These are phyloP conservation scores for Channallabes apus DNA, from an alignment of 2,797 vertebrate species.

Conservation along the genomic window DNA sequence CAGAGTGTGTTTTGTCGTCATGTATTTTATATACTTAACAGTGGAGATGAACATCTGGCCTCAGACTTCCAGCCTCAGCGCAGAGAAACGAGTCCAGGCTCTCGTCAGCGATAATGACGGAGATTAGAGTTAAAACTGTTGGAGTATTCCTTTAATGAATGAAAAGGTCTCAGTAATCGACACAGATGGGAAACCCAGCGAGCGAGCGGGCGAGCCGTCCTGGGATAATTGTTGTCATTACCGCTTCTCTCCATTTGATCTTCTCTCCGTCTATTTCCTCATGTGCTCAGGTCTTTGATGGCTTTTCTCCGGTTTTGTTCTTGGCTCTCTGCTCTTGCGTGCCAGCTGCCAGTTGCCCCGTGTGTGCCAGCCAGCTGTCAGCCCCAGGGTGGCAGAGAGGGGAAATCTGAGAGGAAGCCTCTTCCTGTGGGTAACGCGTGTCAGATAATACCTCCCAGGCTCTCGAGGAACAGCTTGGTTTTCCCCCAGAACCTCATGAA, in stretches of 20 bases:
- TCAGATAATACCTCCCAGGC: conserved; percentile 40
- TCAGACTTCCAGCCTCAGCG: not conserved
- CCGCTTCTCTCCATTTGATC: conserved; percentile 23
- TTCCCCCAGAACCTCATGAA: conserved; percentile 30
- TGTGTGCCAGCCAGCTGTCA: conserved; percentile 53
- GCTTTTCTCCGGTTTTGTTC: conserved; percentile 9
- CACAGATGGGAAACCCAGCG: conserved; percentile 19
- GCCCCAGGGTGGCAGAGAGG: conserved; percentile 39
- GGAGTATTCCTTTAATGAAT: not conserved
- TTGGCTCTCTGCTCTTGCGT: conserved; percentile 25
- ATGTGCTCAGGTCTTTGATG: not conserved
- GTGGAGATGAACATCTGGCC: conserved; percentile 8
- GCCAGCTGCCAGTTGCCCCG: conserved; percentile 50
- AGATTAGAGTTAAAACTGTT: not conserved
- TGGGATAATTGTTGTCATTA: conserved; percentile 18
- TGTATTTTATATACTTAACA: not conserved
- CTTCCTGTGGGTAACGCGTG: conserved; percentile 41
- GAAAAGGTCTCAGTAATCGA: not conserved
- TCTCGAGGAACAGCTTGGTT: conserved; percentile 21
- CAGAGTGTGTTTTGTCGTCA: not conserved
- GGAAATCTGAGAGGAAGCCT: conserved; percentile 26
- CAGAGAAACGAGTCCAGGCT: not conserved
- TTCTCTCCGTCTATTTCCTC: not conserved
- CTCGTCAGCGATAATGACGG: not conserved
- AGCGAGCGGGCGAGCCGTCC: not conserved